Percentiles rank a stretch among this genome's conserved stretches.
These are phyloP conservation scores for Tinea semifulvella DNA, from an alignment of 2,888 invertebrate genomes.

Conservation along the genomic window DNA sequence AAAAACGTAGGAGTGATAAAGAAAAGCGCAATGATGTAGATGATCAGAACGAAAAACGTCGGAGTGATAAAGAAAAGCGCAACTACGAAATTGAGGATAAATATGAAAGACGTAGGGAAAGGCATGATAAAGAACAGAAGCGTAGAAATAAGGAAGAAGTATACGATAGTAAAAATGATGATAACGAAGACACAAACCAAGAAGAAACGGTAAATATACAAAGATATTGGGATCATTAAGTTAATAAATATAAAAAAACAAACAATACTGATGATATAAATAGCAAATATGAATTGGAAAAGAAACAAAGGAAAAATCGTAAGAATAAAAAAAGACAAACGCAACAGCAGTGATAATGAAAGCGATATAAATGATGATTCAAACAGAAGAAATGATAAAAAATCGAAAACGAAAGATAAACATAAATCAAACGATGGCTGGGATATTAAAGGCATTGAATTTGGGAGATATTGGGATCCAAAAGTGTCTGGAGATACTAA, in stretches of 20 bases:
- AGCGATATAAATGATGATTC: slow-evolving; percentile 12
- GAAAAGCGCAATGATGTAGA: slow-evolving; percentile 14
- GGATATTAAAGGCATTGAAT: background rate
- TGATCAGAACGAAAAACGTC: slow-evolving; percentile 17
- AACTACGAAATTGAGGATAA: slow-evolving; percentile 18
- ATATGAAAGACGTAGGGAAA: slow-evolving; percentile 14
- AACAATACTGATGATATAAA: background rate
- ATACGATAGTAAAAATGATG: slow-evolving; percentile 17
- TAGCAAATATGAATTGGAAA: slow-evolving; percentile 10
- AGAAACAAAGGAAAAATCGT: background rate
- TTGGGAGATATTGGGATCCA: background rate
- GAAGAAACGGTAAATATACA: slow-evolving; percentile 18
- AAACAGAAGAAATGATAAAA: background rate
- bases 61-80: slow-evolving; percentile 21
- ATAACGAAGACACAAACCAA: slow-evolving; percentile 16
- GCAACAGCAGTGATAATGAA: slow-evolving; percentile 9
- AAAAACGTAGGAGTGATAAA: slow-evolving; percentile 6
- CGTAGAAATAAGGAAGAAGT: no score
- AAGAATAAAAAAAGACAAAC: slow-evolving; percentile 12
- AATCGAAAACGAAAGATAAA: slow-evolving; percentile 15
- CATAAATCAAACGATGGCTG: background rate
- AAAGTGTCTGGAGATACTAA: no score
- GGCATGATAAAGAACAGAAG: slow-evolving; percentile 19
- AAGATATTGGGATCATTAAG: background rate
- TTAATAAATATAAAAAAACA: slow-evolving; percentile 11